Evolutionary conservation across 2,113 vertebrate species (phyloP).

Genomic region (Hemiprocne comata): DNA sequence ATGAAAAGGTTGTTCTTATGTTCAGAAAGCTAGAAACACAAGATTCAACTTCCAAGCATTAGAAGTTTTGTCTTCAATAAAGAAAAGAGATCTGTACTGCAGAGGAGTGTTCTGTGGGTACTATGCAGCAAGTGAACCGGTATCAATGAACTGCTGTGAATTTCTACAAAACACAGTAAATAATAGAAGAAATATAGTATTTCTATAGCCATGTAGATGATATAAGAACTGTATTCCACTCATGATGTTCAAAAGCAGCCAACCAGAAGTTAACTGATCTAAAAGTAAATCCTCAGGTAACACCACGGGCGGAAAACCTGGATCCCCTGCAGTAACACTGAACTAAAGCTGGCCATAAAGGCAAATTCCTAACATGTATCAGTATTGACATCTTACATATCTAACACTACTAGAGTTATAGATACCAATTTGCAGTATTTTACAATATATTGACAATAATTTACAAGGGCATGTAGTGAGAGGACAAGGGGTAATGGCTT

Average conservation of each 20-base stretch:
- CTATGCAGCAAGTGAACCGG: neutral
- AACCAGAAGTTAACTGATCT: neutral
- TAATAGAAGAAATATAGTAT: neutral
- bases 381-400: accelerated
- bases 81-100: neutral
- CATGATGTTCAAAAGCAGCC: neutral
- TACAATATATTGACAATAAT: neutral
- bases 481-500: too few relatives aligned
- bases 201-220: accelerated
- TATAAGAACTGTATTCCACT: neutral
- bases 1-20: neutral
- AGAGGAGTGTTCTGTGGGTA: neutral
- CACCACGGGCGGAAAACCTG: accelerated
- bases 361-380: neutral
- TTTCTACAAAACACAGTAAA: neutral
- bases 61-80: neutral
- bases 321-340: neutral
- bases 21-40: neutral
- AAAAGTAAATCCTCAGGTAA: neutral
- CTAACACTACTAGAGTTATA: neutral
- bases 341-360: neutral
- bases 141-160: neutral
- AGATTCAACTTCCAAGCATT: neutral
- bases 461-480: too few relatives aligned
- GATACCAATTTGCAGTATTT: neutral